phyloP scores from a whole-genome alignment of 2,113 vertebrate species.

The Raja brachyura region DNA sequence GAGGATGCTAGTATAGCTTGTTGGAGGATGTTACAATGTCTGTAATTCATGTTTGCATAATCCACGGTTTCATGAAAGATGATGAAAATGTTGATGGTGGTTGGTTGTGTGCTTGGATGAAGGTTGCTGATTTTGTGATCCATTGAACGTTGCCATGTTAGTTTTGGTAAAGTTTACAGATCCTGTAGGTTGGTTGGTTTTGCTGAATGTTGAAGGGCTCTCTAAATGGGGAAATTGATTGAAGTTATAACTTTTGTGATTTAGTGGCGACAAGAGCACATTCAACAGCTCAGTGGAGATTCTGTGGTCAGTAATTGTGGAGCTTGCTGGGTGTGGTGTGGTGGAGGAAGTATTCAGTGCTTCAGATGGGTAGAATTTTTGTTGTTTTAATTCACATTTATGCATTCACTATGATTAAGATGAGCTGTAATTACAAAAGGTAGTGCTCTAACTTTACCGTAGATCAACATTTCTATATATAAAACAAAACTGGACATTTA shows the following conservation, averaged over 20 bases:
- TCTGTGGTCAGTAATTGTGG: background rate
- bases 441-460: background rate
- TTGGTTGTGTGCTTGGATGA: background rate
- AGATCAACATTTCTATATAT: background rate
- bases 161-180: background rate
- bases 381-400: slow-evolving; percentile 9
- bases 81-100: background rate
- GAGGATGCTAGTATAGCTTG: background rate
- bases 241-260: background rate
- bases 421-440: background rate
- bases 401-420: background rate
- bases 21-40: background rate
- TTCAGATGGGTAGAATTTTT: background rate
- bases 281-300: background rate
- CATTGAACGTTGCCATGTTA: background rate
- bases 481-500: too few relatives aligned
- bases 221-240: background rate
- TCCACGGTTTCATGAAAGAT: background rate
- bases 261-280: background rate
- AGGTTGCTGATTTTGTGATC: too few relatives aligned
- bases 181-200: background rate
- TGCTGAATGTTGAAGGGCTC: background rate
- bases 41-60: background rate
- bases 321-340: background rate
- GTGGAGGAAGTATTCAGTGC: background rate